Evolutionary conservation across 1,140 invertebrate species (phyloP), one percentile per base, ranked within the genome.

Genomic region (Ostrea denselamellosa): DNA sequence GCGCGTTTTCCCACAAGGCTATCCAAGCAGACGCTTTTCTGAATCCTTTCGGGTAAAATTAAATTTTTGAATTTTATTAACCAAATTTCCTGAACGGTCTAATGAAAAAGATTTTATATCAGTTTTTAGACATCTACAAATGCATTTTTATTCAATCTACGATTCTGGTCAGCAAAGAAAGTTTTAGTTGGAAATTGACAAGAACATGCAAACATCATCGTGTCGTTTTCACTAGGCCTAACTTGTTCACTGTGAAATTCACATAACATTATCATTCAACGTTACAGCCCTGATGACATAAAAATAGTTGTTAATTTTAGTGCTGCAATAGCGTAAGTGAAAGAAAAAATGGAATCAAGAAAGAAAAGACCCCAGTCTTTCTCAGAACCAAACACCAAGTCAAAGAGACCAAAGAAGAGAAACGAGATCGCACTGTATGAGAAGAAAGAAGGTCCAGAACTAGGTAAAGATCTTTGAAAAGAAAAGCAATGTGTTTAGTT

Each of bases 331-430:
- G 19, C 7, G 17, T 62, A 19, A 62, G 0, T n/a, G 0, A 4
- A 62, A 62, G n/a, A 62, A 12, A 28, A 77, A 12, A 77, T 77
- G 68, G 68, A 77, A 77, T 28, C 68, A 25, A 77, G 68, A 25
- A 77, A 25, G 14, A 77, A 77, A 25, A 25, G 68, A 28, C 22
- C 10, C 9, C 68, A 14, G 12, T 77, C 68, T 77, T 34, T 14
- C 2, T 10, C 25, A 14, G 68, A 77, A 28, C 12, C 68, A 28
- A 34, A 10, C 68, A 14, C 28, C 5, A 77, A 77, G 68, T 34
- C 68, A 22, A 77, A 77, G 25, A 77, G 68, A 77, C 68, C 68
- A 1, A 77, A 25, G 25, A 77, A 10, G 12, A 77, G 68, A 12
- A 77, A 34, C 9, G 68, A 77, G 28, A 25, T 77, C 14, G 25